A percentile compares a stretch with the other conserved stretches of the same genome.
Conservation (phyloP, 2,888 invertebrate species). For the Platycheirus rosarum region DNA sequence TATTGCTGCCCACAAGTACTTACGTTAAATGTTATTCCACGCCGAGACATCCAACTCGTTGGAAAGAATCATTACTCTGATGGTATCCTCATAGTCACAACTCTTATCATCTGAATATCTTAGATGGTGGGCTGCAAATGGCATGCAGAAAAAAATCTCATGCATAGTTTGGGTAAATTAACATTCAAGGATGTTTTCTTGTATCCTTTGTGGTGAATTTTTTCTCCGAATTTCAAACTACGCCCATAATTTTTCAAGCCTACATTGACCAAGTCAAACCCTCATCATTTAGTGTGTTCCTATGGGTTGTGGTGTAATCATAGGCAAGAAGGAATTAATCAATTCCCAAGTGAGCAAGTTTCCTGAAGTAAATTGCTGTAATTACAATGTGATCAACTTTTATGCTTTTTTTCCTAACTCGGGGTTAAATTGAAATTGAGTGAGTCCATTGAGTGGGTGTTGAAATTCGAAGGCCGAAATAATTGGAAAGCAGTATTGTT, state of each 20-base stretch:
- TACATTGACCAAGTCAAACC: slow-evolving; percentile 4
- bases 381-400: slow-evolving; percentile 74
- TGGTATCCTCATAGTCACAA: not conserved
- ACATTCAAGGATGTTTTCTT: slow-evolving; percentile 21
- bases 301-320: slow-evolving; percentile 10
- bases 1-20: not conserved
- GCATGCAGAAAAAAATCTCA: not conserved
- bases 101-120: not conserved
- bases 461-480: slow-evolving; percentile 6
- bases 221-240: not conserved
- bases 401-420: slow-evolving; percentile 46
- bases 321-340: slow-evolving; percentile 60
- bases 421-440: slow-evolving; percentile 46
- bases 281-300: slow-evolving; percentile 14
- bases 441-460: slow-evolving; percentile 15
- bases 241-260: slow-evolving; percentile 8
- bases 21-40: slow-evolving; percentile 16
- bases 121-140: not conserved
- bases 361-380: slow-evolving; percentile 72
- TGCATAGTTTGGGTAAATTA: slow-evolving; percentile 1
- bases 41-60: slow-evolving; percentile 11
- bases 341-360: slow-evolving; percentile 55
- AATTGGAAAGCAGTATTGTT: slow-evolving; percentile 1
- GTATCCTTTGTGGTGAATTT: slow-evolving; percentile 7
- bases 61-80: slow-evolving; percentile 9